These are phyloP conservation scores for Drepana arcuata DNA, from an alignment of 1,140 invertebrate genomes.

Conservation along the genomic window DNA sequence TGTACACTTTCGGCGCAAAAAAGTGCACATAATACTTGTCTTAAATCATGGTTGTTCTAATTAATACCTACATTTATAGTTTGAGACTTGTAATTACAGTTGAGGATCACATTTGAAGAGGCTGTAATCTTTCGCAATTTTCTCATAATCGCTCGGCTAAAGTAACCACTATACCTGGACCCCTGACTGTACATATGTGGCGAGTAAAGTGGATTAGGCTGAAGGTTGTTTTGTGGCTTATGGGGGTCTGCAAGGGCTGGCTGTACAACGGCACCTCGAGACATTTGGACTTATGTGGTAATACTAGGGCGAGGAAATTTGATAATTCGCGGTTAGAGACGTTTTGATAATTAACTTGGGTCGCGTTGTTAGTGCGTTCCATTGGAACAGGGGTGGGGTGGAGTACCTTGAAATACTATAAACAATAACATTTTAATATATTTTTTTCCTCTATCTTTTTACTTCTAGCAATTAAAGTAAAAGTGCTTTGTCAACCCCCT, in stretches of 20 bases:
- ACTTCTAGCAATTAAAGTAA: too few relatives aligned
- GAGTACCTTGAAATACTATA: too few relatives aligned
- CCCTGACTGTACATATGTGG: slow-evolving; percentile 5
- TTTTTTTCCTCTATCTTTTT: too few relatives aligned
- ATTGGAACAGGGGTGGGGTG: slow-evolving; percentile 25
- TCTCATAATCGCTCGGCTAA: slow-evolving; percentile 48
- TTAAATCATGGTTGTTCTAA: slow-evolving; percentile 37
- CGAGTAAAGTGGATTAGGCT: not conserved
- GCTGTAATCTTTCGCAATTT: slow-evolving; percentile 63
- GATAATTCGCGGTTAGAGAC: slow-evolving; percentile 66
- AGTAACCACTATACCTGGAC: slow-evolving; percentile 30
- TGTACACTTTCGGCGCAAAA: too few relatives aligned
- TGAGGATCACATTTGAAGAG: slow-evolving; percentile 53
- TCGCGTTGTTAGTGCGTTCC: slow-evolving; percentile 47
- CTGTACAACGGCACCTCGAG: slow-evolving; percentile 28
- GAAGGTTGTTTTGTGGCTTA: slow-evolving; percentile 6
- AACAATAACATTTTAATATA: too few relatives aligned
- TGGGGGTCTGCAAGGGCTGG: slow-evolving; percentile 9
- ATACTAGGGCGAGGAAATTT: slow-evolving; percentile 65
- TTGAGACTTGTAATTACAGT: slow-evolving; percentile 54
- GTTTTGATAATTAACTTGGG: slow-evolving; percentile 64
- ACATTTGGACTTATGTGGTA: slow-evolving; percentile 68
- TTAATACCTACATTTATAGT: slow-evolving; percentile 46
- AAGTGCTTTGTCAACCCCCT: too few relatives aligned
- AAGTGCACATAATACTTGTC: too few relatives aligned